Conservation (phyloP, 1,140 invertebrate genomes). For the Hestina assimilis region DNA sequence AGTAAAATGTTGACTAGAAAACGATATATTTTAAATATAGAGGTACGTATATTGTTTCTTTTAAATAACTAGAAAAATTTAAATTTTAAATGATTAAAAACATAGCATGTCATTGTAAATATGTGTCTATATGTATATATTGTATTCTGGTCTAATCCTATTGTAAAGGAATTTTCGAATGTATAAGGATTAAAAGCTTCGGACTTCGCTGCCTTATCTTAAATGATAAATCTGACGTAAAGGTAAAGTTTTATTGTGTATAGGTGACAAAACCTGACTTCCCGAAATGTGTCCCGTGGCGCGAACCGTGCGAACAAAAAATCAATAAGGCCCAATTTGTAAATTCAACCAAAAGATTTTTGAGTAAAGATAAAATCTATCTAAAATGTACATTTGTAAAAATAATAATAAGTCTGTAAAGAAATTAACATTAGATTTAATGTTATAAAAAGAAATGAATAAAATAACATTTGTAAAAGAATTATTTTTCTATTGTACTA, state of each 20-base stretch:
- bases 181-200: constrained; percentile 20
- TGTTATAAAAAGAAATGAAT: background rate
- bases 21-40: no score
- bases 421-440: no score
- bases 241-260: constrained; percentile 32
- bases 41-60: no score
- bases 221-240: constrained; percentile 26
- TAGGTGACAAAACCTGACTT: constrained; percentile 32
- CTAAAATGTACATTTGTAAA: background rate
- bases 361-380: constrained; percentile 2
- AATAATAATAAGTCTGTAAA: background rate
- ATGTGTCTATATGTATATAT: no score
- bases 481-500: background rate
- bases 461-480: background rate
- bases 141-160: constrained; percentile 15
- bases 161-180: constrained; percentile 29
- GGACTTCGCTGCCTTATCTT: constrained; percentile 22
- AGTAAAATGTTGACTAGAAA: no score
- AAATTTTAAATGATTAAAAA: no score
- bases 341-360: constrained; percentile 13
- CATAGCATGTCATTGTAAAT: no score
- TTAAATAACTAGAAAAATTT: no score
- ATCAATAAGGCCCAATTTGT: constrained; percentile 18
- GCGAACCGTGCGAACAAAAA: constrained; percentile 13
- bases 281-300: constrained; percentile 28